These are phyloP conservation scores for Cercocebus atys DNA, from an alignment of 2,113 vertebrate genomes.

Conservation along the genomic window DNA sequence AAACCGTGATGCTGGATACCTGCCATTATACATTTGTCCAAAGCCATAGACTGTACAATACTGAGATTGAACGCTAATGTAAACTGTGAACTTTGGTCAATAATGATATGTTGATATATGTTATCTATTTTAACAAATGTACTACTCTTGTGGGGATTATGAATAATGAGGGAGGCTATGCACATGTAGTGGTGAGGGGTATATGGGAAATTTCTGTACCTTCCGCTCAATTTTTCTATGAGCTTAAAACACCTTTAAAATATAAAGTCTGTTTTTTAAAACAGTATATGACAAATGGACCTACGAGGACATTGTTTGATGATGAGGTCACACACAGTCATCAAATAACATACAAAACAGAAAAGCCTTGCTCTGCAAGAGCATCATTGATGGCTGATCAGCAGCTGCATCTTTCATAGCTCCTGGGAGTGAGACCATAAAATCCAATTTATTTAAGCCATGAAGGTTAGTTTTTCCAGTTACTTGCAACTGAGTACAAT, in stretches of 20 bases:
- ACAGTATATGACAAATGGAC: background rate
- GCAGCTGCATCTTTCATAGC: background rate
- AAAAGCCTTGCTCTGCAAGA: background rate
- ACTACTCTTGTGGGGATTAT: background rate
- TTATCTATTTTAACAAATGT: background rate
- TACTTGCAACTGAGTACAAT: background rate
- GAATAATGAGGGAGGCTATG: background rate
- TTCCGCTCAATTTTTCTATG: background rate
- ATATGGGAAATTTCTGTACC: background rate
- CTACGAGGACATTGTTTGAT: background rate
- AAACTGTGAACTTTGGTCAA: background rate
- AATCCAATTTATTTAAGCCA: background rate
- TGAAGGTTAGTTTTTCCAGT: background rate
- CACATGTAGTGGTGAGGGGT: too few relatives aligned
- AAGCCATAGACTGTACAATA: background rate
- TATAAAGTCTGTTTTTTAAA: background rate
- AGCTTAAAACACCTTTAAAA: background rate
- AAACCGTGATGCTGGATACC: background rate
- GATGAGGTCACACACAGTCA: background rate
- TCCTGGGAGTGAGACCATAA: background rate
- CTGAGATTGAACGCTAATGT: background rate
- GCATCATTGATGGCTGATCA: background rate
- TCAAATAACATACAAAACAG: background rate
- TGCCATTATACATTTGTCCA: background rate
- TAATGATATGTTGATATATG: background rate